Percentiles rank a stretch among this genome's conserved stretches.
Evolutionary conservation across 2,888 invertebrate species (phyloP).

Genomic region (Leptopilina drosophilae): DNA sequence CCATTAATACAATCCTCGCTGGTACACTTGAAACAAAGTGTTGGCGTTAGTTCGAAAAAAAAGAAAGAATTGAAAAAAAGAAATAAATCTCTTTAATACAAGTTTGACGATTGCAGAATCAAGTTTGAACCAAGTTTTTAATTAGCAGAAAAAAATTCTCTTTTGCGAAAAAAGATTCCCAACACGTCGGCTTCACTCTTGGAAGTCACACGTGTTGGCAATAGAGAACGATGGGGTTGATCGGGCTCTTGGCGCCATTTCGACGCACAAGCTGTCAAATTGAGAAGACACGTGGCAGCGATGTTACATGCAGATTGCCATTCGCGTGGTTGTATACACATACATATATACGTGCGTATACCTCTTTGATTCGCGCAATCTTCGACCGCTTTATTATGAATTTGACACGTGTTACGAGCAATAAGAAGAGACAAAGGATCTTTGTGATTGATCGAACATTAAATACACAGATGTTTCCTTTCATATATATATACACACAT

Average conservation of each 20-base stretch:
- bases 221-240: slow-evolving; percentile 19
- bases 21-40: no score
- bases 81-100: neutral
- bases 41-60: no score
- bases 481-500: slow-evolving; percentile 1
- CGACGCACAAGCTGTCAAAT: slow-evolving; percentile 61
- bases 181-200: slow-evolving; percentile 22
- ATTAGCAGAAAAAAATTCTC: slow-evolving; percentile 10
- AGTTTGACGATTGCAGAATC: neutral
- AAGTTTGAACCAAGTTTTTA: neutral
- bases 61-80: no score
- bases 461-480: slow-evolving; percentile 48
- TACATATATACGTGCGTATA: neutral
- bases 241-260: slow-evolving; percentile 37
- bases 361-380: slow-evolving; percentile 41
- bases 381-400: slow-evolving; percentile 54
- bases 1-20: no score
- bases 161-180: neutral
- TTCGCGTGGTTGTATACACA: slow-evolving; percentile 4
- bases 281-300: slow-evolving; percentile 71
- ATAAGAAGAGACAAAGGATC: slow-evolving; percentile 54
- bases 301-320: slow-evolving; percentile 58
- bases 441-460: slow-evolving; percentile 67
- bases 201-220: slow-evolving; percentile 36
- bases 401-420: slow-evolving; percentile 59